Conservation (phyloP, 1,140 invertebrate species). For the Phymorhynchus buccinoides region DNA sequence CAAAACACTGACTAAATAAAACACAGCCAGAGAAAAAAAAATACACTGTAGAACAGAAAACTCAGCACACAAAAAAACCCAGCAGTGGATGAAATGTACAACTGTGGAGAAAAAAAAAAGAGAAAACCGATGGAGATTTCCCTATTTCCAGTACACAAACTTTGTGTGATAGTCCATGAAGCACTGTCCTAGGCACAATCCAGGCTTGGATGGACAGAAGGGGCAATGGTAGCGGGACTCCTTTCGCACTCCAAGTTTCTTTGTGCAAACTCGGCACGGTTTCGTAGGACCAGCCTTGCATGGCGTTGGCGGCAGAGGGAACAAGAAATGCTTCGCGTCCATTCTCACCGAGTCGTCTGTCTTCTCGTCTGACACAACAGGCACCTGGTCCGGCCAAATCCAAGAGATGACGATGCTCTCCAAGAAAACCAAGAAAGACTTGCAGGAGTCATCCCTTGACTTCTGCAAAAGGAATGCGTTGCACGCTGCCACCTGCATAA, state of each 20-base stretch:
- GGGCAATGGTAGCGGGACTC: not conserved
- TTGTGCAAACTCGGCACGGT: not conserved
- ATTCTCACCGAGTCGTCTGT: not conserved
- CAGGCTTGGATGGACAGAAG: not conserved
- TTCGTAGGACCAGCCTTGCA: not conserved
- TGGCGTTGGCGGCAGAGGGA: constrained; percentile 4
- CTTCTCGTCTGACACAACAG: not conserved
- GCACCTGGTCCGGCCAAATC: not conserved
- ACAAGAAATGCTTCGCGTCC: not conserved
- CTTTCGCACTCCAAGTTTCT: not conserved
- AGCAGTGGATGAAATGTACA: too few relatives aligned
- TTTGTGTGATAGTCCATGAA: not conserved
- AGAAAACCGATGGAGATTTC: not conserved
- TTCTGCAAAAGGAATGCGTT: constrained; percentile 39
- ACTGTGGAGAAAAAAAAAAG: too few relatives aligned
- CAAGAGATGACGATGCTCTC: not conserved
- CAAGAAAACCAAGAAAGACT: not conserved
- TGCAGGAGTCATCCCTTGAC: not conserved
- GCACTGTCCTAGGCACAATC: not conserved
- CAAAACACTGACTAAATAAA: too few relatives aligned
- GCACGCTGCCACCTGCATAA: constrained; percentile 35
- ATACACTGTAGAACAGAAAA: too few relatives aligned
- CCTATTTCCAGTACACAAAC: not conserved
- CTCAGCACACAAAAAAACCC: too few relatives aligned
- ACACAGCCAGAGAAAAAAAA: too few relatives aligned